phyloP scores from a whole-genome alignment of 2,888 invertebrate genomes.

The Drosophila austrosaltans region DNA sequence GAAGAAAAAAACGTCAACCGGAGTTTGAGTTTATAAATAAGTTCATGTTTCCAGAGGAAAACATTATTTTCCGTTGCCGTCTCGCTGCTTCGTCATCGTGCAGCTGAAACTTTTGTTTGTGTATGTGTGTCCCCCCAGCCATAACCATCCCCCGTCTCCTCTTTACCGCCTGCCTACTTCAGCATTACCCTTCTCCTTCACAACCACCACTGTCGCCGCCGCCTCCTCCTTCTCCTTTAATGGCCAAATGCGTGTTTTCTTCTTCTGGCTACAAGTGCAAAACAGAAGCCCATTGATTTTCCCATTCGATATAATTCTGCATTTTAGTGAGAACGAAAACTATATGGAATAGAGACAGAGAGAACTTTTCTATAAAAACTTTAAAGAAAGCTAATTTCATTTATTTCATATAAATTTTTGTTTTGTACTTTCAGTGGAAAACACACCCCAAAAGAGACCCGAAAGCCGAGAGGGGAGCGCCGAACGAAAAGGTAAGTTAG shows the following conservation, averaged over 20 bases:
- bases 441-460: conserved; percentile 76
- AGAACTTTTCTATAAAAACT: conserved; percentile 11
- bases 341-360: conserved; percentile 19
- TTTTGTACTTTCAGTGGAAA: conserved; percentile 80
- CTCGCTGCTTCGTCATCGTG: conserved; percentile 65
- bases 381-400: conserved; percentile 31
- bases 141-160: conserved; percentile 18
- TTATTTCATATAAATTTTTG: conserved; percentile 4
- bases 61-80: conserved; percentile 54
- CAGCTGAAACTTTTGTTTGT: conserved; percentile 57
- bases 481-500: conserved; percentile 81
- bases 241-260: conserved; percentile 64
- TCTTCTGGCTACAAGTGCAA: conserved; percentile 65
- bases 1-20: conserved; percentile 55
- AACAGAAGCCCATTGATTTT: conserved; percentile 76
- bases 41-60: conserved; percentile 73
- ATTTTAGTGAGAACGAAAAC: conserved; percentile 44
- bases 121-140: conserved; percentile 42
- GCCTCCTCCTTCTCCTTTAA: conserved; percentile 9
- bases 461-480: conserved; percentile 83
- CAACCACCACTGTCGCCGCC: background rate
- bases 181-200: background rate
- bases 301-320: conserved; percentile 43
- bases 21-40: conserved; percentile 81
- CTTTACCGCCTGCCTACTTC: background rate